Evolutionary conservation across 2,888 invertebrate genomes (phyloP), one percentile per base, ranked within the genome.

Genomic region (Zaprionus obscuricornis): DNA sequence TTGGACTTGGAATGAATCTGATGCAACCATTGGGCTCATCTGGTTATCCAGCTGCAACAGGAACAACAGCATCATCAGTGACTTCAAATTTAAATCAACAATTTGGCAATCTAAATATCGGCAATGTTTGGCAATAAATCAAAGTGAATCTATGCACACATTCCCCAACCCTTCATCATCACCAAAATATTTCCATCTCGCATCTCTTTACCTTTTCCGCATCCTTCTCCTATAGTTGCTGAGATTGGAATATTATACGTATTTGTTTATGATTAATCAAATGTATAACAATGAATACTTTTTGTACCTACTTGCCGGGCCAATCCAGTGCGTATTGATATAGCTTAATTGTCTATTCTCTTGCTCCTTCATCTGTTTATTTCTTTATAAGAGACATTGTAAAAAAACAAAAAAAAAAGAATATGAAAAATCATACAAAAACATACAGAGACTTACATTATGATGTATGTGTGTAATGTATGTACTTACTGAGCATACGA

Each of bases 121-220:
- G 90, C 36, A 90, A 90, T 84, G 90, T 90, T 74, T 90, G 90
- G 90, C 90, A 90, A 89, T 90, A 89, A 88, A 78, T 45, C 18
- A 45, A 36, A 24, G 22, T 6, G 31, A 49, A 36, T 51, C 29
- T 36, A 13, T 59, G 54, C 70, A 68, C 59, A 13, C 20, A 10
- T 11, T n/a, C 43, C 43, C 8, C 37, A 16, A 8, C 5, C 29
- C 27, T 11, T 43, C n/a, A n/a, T n/a, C n/a, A n/a, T n/a, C n/a
- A n/a, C n/a, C n/a, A n/a, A n/a, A n/a, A n/a, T n/a, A n/a, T n/a
- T n/a, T n/a, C n/a, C n/a, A n/a, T n/a, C n/a, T n/a, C n/a, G n/a
- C n/a, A n/a, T n/a, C n/a, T n/a, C n/a, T n/a, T n/a, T n/a, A n/a
- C n/a, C n/a, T n/a, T n/a, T n/a, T n/a, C n/a, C n/a, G n/a, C n/a